Evolutionary conservation across 2,888 invertebrate genomes (phyloP).

Genomic region (Ecliptopera silaceata): DNA sequence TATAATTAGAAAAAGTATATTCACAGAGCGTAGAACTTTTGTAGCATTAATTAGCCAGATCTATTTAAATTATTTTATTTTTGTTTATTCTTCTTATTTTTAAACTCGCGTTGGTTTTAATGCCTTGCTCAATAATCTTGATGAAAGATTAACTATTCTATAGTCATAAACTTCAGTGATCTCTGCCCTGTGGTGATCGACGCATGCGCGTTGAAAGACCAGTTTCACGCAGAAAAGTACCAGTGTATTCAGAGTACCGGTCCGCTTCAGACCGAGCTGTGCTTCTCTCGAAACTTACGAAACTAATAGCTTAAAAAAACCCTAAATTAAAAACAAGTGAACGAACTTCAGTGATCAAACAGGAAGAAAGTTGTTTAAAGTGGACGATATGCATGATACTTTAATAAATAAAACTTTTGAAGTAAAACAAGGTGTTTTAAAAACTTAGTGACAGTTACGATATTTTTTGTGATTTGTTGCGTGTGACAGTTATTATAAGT

Average conservation of each 20-base stretch:
- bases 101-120: slow-evolving; percentile 2
- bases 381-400: background rate
- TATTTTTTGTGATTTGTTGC: slow-evolving; percentile 1
- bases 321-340: background rate
- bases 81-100: background rate
- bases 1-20: no score
- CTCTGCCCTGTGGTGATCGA: slow-evolving; percentile 30
- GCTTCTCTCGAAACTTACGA: slow-evolving; percentile 15
- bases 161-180: slow-evolving; percentile 34
- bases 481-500: slow-evolving; percentile 6
- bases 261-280: slow-evolving; percentile 34
- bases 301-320: slow-evolving; percentile 1
- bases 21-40: no score
- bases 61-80: no score
- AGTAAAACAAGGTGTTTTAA: background rate
- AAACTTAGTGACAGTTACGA: slow-evolving; percentile 2
- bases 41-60: no score
- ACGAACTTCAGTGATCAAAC: slow-evolving; percentile 2
- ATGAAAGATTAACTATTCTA: slow-evolving; percentile 35
- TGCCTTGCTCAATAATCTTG: slow-evolving; percentile 36
- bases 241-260: slow-evolving; percentile 42
- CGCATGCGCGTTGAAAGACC: slow-evolving; percentile 36
- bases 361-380: background rate
- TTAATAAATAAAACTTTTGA: slow-evolving; percentile 5
- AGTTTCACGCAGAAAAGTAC: slow-evolving; percentile 30